These are phyloP conservation scores for Acleris emargana DNA, from an alignment of 2,888 invertebrate genomes.

Conservation along the genomic window DNA sequence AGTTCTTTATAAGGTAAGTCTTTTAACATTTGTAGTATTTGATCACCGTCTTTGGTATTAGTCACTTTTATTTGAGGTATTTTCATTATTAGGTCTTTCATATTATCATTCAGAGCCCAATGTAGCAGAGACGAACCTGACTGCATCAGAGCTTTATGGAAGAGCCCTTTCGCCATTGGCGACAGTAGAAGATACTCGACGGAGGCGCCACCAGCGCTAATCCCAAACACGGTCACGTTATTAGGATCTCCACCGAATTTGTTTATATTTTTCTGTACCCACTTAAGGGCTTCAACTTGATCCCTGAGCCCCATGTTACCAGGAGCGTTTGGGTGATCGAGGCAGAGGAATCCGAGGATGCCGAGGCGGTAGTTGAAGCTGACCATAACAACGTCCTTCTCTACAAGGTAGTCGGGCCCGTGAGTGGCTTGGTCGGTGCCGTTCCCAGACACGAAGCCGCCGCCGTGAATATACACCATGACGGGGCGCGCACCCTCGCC, in stretches of 20 bases:
- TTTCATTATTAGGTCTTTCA: constrained; percentile 57
- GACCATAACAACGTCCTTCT: constrained; percentile 71
- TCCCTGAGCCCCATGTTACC: constrained; percentile 81
- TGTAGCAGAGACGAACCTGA: constrained; percentile 78
- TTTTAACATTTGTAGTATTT: constrained; percentile 64
- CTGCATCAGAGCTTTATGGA: constrained; percentile 80
- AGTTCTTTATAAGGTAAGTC: constrained; percentile 59
- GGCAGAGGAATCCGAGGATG: constrained; percentile 69
- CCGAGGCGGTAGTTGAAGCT: constrained; percentile 75
- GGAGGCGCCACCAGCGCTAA: constrained; percentile 80
- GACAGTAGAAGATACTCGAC: constrained; percentile 74
- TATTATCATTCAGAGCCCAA: constrained; percentile 71
- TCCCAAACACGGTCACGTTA: constrained; percentile 79
- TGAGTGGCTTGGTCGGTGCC: constrained; percentile 68
- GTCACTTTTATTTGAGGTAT: constrained; percentile 59
- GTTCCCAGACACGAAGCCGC: constrained; percentile 72
- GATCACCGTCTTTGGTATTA: constrained; percentile 47
- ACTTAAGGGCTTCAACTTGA: constrained; percentile 79
- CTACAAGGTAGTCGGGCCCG: constrained; percentile 73
- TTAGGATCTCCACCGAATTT: constrained; percentile 76
- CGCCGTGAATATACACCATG: constrained; percentile 77
- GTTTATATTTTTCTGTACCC: constrained; percentile 77
- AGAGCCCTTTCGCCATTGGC: constrained; percentile 74
- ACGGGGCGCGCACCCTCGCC: constrained; percentile 56
- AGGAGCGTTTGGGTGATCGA: constrained; percentile 70